Conservation (phyloP, 1,140 invertebrate genomes). For the Scylla paramamosain region DNA sequence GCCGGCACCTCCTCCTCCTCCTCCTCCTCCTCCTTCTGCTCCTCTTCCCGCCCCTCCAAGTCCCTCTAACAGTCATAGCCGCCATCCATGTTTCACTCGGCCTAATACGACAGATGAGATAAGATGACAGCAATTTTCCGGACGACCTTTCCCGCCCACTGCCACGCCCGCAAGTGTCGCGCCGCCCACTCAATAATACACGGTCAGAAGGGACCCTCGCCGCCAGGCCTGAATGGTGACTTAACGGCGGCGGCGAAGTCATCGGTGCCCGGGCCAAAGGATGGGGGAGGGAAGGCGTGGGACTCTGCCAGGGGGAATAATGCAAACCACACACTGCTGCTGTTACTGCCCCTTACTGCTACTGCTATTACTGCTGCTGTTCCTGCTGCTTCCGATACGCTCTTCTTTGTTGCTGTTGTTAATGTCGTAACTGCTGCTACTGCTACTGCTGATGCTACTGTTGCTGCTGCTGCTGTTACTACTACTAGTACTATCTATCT, state of each 20-base stretch:
- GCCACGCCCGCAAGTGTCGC: slow-evolving; percentile 63
- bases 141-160: slow-evolving; percentile 49
- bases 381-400: not conserved
- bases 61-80: slow-evolving; percentile 30
- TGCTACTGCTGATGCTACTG: not conserved
- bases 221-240: not conserved
- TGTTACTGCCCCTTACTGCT: not conserved
- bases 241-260: not conserved
- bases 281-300: not conserved
- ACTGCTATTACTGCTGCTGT: not conserved
- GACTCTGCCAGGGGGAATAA: too few species aligned
- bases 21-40: not conserved
- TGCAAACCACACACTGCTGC: too few species aligned
- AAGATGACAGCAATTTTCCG: slow-evolving; percentile 71
- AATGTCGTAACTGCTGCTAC: not conserved
- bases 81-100: slow-evolving; percentile 42
- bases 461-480: not conserved
- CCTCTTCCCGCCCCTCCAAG: not conserved
- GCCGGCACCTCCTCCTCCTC: not conserved
- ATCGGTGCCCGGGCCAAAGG: not conserved
- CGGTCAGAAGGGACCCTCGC: not conserved
- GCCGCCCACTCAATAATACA: slow-evolving; percentile 56
- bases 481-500: not conserved
- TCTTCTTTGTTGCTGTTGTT: not conserved
- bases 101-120: slow-evolving; percentile 48